phyloP scores from a whole-genome alignment of 2,888 invertebrate species.

The Sesia apiformis region DNA sequence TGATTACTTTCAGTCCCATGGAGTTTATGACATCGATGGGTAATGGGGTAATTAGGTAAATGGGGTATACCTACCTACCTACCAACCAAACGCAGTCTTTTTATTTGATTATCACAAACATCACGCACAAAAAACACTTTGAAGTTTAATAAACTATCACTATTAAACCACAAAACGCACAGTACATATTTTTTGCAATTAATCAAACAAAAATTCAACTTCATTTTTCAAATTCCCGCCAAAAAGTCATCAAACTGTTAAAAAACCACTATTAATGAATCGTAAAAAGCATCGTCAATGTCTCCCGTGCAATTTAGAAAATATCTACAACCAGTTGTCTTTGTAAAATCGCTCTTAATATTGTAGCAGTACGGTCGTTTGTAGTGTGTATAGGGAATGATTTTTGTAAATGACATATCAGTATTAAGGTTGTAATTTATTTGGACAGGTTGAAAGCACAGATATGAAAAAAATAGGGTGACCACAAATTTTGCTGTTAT shows the following conservation, averaged over 20 bases:
- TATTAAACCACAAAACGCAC: too few relatives aligned
- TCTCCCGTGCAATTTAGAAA: conserved; percentile 10
- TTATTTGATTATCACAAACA: too few relatives aligned
- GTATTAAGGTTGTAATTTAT: conserved; percentile 14
- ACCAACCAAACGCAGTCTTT: too few relatives aligned
- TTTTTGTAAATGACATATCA: conserved; percentile 6
- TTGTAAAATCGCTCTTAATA: background rate
- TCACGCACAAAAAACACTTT: too few relatives aligned
- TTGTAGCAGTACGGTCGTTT: background rate
- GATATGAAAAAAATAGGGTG: conserved; percentile 6
- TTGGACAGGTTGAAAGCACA: conserved; percentile 13
- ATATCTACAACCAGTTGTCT: conserved; percentile 11
- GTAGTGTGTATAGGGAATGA: background rate
- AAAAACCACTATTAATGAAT: conserved; percentile 9
- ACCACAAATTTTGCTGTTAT: background rate
- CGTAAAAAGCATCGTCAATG: conserved; percentile 17
- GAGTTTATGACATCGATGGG: background rate
- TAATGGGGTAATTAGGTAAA: background rate
- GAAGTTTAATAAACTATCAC: too few relatives aligned
- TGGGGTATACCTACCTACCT: too few relatives aligned
- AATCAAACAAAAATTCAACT: too few relatives aligned
- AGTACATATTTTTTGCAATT: too few relatives aligned
- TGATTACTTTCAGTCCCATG: conserved; percentile 17
- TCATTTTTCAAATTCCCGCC: background rate
- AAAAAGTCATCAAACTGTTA: background rate